Percentiles rank a stretch among this genome's conserved stretches.
These are phyloP conservation scores for Plecotus auritus DNA, from an alignment of 2,113 vertebrate genomes.

Conservation along the genomic window DNA sequence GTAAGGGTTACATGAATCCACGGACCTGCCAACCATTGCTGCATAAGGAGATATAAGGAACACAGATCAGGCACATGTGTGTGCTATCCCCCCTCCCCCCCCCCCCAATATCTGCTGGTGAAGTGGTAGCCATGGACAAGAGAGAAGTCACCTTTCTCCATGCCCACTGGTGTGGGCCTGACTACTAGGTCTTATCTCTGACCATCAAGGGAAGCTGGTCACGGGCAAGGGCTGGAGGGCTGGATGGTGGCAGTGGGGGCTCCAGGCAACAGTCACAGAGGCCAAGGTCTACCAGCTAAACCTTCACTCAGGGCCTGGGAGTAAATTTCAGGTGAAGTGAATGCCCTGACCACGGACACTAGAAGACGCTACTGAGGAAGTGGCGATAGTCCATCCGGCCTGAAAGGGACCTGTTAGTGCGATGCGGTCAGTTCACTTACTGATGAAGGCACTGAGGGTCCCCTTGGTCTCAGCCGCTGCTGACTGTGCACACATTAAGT, in stretches of 20 bases:
- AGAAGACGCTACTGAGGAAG: background rate
- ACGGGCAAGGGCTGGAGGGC: background rate
- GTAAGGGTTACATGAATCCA: background rate
- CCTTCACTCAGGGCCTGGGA: background rate
- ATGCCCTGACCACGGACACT: background rate
- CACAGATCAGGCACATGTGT: background rate
- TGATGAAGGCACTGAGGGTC: background rate
- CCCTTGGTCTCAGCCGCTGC: background rate
- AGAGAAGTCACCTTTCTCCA: background rate
- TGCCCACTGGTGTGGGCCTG: background rate
- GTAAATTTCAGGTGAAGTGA: background rate
- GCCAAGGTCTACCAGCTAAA: background rate
- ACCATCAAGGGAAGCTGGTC: accelerated
- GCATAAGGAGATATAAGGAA: background rate
- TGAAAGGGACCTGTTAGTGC: background rate
- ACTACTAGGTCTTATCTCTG: background rate
- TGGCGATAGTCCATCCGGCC: accelerated
- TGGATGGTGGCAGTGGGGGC: background rate
- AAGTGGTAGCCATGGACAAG: background rate
- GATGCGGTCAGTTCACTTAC: accelerated
- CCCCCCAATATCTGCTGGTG: background rate
- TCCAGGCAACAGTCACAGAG: background rate
- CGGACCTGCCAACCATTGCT: background rate
- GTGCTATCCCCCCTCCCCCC: background rate
- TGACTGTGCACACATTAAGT: background rate